These are phyloP conservation scores for Dastarcus helophoroides DNA, from an alignment of 2,888 invertebrate genomes.

Conservation along the genomic window DNA sequence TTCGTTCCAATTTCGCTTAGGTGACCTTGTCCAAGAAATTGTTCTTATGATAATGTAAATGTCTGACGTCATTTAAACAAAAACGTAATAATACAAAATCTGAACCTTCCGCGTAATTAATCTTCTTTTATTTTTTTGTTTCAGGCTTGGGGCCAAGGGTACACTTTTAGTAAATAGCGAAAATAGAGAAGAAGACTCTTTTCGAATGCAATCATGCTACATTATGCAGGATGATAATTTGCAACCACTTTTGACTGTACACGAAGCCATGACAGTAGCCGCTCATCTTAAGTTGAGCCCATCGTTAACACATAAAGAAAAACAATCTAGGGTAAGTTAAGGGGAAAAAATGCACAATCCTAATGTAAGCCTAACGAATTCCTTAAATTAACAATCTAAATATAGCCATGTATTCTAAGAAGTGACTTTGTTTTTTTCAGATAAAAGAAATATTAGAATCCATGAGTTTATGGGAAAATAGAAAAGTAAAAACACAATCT, in stretches of 20 bases:
- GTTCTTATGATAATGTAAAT: too few relatives aligned
- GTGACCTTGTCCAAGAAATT: too few relatives aligned
- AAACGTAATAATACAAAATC: too few relatives aligned
- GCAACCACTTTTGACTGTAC: slow-evolving; percentile 70
- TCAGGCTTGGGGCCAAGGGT: slow-evolving; percentile 47
- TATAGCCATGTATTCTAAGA: background rate
- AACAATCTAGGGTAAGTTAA: slow-evolving; percentile 50
- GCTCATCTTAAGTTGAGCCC: slow-evolving; percentile 75
- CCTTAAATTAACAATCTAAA: too few relatives aligned
- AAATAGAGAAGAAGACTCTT: slow-evolving; percentile 50
- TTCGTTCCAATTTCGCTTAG: too few relatives aligned
- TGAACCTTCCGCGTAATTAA: too few relatives aligned
- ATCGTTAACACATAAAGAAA: slow-evolving; percentile 48
- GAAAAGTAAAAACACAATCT: slow-evolving; percentile 54
- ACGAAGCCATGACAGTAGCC: slow-evolving; percentile 76
- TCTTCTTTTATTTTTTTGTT: slow-evolving; percentile 28
- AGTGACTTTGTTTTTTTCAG: slow-evolving; percentile 38
- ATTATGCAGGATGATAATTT: slow-evolving; percentile 82
- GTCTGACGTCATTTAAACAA: too few relatives aligned
- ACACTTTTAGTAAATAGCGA: slow-evolving; percentile 61
- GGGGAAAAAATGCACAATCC: background rate
- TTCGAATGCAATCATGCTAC: slow-evolving; percentile 70
- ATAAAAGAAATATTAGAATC: slow-evolving; percentile 68
- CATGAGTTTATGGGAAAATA: slow-evolving; percentile 56
- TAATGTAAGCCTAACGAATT: background rate